These are phyloP conservation scores for Aegypius monachus DNA, from an alignment of 2,113 vertebrate genomes.

Conservation along the genomic window DNA sequence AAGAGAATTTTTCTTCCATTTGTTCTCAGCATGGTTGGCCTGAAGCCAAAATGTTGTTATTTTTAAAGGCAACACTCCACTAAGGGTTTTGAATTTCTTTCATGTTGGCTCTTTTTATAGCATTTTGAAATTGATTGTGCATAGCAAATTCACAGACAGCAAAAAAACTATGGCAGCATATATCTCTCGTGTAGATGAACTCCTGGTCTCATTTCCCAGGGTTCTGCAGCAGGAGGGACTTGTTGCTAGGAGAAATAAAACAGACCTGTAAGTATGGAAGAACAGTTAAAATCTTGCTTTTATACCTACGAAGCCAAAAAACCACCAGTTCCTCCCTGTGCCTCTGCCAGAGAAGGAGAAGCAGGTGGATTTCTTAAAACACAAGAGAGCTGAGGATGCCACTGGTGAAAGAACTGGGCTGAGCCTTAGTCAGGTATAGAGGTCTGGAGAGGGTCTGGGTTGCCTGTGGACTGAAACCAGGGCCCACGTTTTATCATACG, in stretches of 20 bases:
- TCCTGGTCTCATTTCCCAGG: background rate
- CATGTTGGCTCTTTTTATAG: constrained; percentile 58
- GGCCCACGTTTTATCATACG: background rate
- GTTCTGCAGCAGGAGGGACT: background rate
- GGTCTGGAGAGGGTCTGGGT: background rate
- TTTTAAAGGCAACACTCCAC: constrained; percentile 31
- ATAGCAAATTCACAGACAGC: constrained; percentile 10
- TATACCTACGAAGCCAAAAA: background rate
- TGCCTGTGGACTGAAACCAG: background rate
- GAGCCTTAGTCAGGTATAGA: background rate
- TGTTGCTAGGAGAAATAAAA: background rate
- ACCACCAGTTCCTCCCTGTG: background rate
- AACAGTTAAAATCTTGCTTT: background rate
- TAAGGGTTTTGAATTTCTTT: constrained; percentile 46
- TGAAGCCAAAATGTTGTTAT: constrained; percentile 39
- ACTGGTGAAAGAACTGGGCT: background rate
- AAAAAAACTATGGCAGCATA: background rate
- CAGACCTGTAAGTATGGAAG: background rate
- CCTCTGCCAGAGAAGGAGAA: background rate
- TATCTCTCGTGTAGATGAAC: background rate
- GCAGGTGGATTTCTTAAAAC: background rate
- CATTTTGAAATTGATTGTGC: constrained; percentile 52
- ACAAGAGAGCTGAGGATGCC: background rate
- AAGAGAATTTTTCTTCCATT: constrained; percentile 38
- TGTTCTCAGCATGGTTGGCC: constrained; percentile 21